phyloP scores from a whole-genome alignment of 2,797 vertebrate species.

The Bradypodion pumilum region DNA sequence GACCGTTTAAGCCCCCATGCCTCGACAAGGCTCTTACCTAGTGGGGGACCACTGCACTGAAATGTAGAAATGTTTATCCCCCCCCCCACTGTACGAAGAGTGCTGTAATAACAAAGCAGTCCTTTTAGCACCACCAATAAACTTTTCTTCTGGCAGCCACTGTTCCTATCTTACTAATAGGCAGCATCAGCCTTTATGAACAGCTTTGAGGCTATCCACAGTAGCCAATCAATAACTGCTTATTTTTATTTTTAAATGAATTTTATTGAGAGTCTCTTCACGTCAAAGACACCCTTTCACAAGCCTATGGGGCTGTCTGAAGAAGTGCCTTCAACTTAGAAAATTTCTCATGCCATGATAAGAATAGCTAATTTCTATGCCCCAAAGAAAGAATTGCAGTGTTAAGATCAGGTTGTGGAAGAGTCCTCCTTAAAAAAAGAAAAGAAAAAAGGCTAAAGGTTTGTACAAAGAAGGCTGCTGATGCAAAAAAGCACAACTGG shows the following conservation, averaged over 20 bases:
- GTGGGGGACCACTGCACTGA: not conserved
- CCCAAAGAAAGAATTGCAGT: constrained; percentile 21
- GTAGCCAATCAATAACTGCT: constrained; percentile 29
- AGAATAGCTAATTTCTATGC: constrained; percentile 30
- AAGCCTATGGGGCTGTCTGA: constrained; percentile 22
- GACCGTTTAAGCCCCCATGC: too few species aligned
- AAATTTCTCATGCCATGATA: constrained; percentile 17
- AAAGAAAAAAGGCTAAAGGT: constrained; percentile 6
- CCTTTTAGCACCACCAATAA: not conserved
- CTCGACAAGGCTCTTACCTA: too few species aligned
- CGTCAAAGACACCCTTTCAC: constrained; percentile 28
- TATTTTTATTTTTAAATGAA: constrained; percentile 24
- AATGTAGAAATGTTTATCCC: not conserved
- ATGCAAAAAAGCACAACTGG: not conserved
- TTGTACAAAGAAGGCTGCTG: not conserved
- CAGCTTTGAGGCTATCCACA: constrained; percentile 17
- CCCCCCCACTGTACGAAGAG: not conserved
- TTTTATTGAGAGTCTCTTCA: constrained; percentile 36
- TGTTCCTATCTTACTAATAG: constrained; percentile 9
- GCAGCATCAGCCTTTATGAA: constrained; percentile 37
- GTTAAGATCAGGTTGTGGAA: not conserved
- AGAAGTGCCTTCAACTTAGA: constrained; percentile 30
- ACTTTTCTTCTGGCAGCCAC: not conserved
- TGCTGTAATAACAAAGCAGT: not conserved
- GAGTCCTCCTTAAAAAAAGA: not conserved